Conservation (phyloP, 1,140 invertebrate species). For the Zaprionus gabonicus region DNA sequence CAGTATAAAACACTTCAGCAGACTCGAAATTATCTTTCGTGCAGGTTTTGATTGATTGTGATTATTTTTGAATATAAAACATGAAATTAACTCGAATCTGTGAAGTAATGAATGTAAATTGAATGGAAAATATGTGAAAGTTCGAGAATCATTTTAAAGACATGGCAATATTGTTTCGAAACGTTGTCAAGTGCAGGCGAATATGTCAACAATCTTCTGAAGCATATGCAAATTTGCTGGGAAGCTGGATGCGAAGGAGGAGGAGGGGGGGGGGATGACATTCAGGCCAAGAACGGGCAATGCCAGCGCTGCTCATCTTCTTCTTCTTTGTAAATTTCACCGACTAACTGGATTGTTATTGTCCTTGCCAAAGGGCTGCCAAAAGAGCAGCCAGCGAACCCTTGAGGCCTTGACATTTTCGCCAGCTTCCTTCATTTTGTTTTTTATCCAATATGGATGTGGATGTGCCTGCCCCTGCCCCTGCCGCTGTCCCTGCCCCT, state of each 20-base stretch:
- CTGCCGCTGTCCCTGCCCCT: not conserved
- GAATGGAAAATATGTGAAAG: not conserved
- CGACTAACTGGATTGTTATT: constrained; percentile 40
- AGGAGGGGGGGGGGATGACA: not conserved
- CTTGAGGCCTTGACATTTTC: constrained; percentile 71
- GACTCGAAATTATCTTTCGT: too few relatives aligned
- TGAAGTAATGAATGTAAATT: not conserved
- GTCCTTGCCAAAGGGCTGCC: constrained; percentile 43
- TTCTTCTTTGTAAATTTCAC: not conserved
- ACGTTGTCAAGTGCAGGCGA: not conserved
- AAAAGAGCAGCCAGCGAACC: constrained; percentile 21
- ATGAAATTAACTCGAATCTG: too few relatives aligned
- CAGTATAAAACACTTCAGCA: too few relatives aligned
- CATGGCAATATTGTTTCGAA: too few relatives aligned
- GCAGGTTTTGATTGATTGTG: too few relatives aligned
- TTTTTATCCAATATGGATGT: constrained; percentile 7
- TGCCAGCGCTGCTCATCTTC: not conserved
- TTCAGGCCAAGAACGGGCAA: constrained; percentile 1
- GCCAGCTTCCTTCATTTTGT: not conserved
- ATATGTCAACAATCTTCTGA: not conserved
- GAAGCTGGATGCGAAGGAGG: not conserved
- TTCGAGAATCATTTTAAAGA: not conserved
- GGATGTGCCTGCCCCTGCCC: not conserved
- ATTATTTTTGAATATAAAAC: too few relatives aligned
- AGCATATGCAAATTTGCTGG: not conserved